Evolutionary conservation across 2,797 vertebrate species (phyloP).

Genomic region (Microcaecilia unicolor): DNA sequence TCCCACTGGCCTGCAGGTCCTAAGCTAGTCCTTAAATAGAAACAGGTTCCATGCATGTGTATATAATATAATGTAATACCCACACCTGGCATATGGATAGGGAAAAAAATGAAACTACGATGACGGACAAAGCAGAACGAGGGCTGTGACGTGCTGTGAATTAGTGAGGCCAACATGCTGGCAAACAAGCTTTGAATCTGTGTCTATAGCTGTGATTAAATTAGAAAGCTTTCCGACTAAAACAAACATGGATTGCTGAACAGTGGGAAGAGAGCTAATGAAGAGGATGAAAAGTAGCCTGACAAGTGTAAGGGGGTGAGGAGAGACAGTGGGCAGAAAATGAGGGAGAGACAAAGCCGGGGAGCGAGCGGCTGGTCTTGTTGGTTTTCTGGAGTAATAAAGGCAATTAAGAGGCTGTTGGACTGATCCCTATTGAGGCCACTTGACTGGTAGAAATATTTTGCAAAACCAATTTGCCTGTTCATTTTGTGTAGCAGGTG

Average conservation of each 20-base stretch:
- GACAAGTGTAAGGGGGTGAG: neutral
- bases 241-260: too few relatives aligned
- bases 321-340: too few relatives aligned
- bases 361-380: too few relatives aligned
- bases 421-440: too few relatives aligned
- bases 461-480: too few relatives aligned
- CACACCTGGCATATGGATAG: neutral
- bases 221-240: conserved; percentile 54
- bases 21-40: too few relatives aligned
- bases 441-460: too few relatives aligned
- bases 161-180: conserved; percentile 57
- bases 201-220: conserved; percentile 63
- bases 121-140: conserved; percentile 76
- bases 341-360: too few relatives aligned
- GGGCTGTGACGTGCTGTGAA: conserved; percentile 58
- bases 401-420: rapidly evolving
- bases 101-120: neutral
- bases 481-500: too few relatives aligned
- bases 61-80: too few relatives aligned
- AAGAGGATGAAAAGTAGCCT: neutral
- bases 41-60: too few relatives aligned
- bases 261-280: conserved; percentile 5
- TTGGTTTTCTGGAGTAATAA: neutral
- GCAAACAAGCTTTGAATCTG: conserved; percentile 55
- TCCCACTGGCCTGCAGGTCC: too few relatives aligned